These are phyloP conservation scores for Laothoe populi DNA, from an alignment of 2,888 invertebrate genomes.

Conservation along the genomic window DNA sequence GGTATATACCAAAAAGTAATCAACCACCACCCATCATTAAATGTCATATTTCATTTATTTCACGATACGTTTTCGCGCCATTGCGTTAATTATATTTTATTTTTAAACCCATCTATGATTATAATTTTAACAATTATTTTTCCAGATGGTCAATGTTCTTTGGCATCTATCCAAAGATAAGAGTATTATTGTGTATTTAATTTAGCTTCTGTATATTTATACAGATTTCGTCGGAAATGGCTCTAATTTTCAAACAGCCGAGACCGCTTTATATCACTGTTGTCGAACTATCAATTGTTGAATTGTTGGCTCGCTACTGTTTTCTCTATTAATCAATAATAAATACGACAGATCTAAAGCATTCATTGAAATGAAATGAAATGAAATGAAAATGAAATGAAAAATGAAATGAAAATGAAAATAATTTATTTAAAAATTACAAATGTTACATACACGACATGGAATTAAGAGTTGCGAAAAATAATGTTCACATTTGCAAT, in stretches of 20 bases:
- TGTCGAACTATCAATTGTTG: not conserved
- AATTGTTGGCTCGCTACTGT: not conserved
- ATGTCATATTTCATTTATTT: no score
- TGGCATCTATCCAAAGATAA: constrained; percentile 16
- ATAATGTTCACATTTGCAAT: no score
- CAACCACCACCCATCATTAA: no score
- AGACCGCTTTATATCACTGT: not conserved
- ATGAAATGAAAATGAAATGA: no score
- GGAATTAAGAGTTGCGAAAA: no score
- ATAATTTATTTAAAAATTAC: no score
- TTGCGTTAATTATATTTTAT: not conserved
- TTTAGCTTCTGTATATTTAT: constrained; percentile 6
- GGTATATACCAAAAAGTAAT: no score
- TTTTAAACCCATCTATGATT: constrained; percentile 3
- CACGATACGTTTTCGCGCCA: no score
- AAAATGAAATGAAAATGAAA: no score
- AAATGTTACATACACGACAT: no score
- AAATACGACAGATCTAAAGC: not conserved
- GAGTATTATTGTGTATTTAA: constrained; percentile 6
- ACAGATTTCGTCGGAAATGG: not conserved
- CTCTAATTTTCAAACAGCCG: not conserved
- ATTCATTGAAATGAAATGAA: no score
- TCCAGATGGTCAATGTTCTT: constrained; percentile 13
- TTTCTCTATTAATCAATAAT: not conserved
- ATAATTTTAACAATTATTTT: constrained; percentile 18